Evolutionary conservation across 1,140 invertebrate species (phyloP).

Genomic region (Coelopa frigida): DNA sequence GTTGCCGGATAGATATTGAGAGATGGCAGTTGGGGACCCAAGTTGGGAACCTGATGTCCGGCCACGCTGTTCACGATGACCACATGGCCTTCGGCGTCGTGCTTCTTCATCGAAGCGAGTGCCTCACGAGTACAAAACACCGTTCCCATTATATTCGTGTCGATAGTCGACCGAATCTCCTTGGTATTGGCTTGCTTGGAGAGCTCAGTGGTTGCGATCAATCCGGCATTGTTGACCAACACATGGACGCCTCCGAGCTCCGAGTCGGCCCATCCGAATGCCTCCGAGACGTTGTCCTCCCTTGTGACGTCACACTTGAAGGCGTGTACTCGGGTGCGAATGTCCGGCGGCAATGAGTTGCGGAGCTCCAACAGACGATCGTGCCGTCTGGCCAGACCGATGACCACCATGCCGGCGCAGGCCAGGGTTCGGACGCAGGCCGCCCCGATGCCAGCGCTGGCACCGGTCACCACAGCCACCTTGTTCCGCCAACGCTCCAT

Average conservation of each 20-base stretch:
- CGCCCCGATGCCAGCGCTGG: slow-evolving; percentile 54
- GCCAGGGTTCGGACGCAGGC: slow-evolving; percentile 45
- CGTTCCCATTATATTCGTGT: slow-evolving; percentile 63
- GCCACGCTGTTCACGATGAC: slow-evolving; percentile 38
- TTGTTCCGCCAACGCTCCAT: slow-evolving; percentile 43
- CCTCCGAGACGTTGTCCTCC: slow-evolving; percentile 55
- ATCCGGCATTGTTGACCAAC: slow-evolving; percentile 68
- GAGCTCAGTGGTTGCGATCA: slow-evolving; percentile 48
- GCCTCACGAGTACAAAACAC: slow-evolving; percentile 60
- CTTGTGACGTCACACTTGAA: slow-evolving; percentile 56
- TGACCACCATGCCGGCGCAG: slow-evolving; percentile 53
- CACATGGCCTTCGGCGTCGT: slow-evolving; percentile 59
- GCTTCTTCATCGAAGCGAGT: slow-evolving; percentile 58
- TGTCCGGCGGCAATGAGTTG: slow-evolving; percentile 14
- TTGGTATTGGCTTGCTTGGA: slow-evolving; percentile 41
- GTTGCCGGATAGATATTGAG: slow-evolving; percentile 53
- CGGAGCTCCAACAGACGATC: slow-evolving; percentile 50
- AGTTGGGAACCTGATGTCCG: slow-evolving; percentile 38
- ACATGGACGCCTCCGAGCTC: slow-evolving; percentile 60
- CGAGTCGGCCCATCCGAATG: slow-evolving; percentile 57
- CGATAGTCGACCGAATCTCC: slow-evolving; percentile 46
- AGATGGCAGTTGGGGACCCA: slow-evolving; percentile 32
- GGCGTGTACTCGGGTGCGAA: slow-evolving; percentile 45
- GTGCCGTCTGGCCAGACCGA: slow-evolving; percentile 60
- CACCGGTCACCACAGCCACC: slow-evolving; percentile 39